Evolutionary conservation across 1,140 invertebrate genomes (phyloP).

Genomic region (Drosophila tsacasi): DNA sequence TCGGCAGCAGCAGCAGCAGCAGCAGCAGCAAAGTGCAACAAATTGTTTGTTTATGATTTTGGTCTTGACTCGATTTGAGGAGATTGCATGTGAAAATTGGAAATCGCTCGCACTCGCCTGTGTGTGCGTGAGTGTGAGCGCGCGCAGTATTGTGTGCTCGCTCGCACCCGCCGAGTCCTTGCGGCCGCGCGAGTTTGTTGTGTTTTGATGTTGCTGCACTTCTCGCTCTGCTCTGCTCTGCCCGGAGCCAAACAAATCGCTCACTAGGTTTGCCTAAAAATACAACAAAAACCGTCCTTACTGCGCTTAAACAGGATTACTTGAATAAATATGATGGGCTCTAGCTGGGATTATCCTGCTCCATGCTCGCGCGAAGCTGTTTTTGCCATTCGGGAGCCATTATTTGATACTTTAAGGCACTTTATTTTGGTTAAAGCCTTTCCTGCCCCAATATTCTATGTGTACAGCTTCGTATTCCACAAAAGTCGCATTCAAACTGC

Average conservation of each 20-base stretch:
- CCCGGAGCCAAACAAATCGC: slow-evolving; percentile 38
- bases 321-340: slow-evolving; percentile 15
- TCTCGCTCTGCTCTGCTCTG: slow-evolving; percentile 46
- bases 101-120: slow-evolving; percentile 27
- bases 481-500: background rate
- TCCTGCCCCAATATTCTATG: background rate
- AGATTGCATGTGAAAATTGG: slow-evolving; percentile 51
- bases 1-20: background rate
- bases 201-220: slow-evolving; percentile 74
- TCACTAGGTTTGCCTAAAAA: slow-evolving; percentile 21
- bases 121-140: slow-evolving; percentile 33
- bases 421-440: background rate
- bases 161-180: slow-evolving; percentile 59
- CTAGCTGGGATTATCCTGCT: background rate
- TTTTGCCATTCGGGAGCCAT: background rate
- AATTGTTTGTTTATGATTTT: slow-evolving; percentile 47
- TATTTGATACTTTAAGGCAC: too few species aligned
- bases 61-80: slow-evolving; percentile 51
- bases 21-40: slow-evolving; percentile 45
- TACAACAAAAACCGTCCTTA: slow-evolving; percentile 36
- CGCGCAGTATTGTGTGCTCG: slow-evolving; percentile 63
- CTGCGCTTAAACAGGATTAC: slow-evolving; percentile 17
- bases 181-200: slow-evolving; percentile 60
- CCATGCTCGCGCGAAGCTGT: background rate
- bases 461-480: background rate